These are phyloP conservation scores for Pinna nobilis DNA, from an alignment of 1,140 invertebrate genomes.

Conservation along the genomic window DNA sequence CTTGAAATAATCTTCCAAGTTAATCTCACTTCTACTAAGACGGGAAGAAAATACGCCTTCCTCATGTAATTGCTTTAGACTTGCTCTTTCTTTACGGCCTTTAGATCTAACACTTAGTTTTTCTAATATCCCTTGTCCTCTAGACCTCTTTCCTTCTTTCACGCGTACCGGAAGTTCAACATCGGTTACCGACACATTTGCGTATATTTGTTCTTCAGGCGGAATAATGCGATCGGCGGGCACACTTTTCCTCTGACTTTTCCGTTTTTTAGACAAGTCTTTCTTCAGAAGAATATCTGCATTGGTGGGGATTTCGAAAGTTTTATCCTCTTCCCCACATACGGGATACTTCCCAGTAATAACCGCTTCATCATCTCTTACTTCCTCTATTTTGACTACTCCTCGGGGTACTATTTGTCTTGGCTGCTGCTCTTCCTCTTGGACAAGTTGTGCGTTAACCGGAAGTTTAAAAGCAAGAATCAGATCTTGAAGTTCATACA, in stretches of 20 bases:
- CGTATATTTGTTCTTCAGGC: conserved; percentile 24
- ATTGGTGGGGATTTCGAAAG: conserved; percentile 58
- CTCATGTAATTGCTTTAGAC: conserved; percentile 61
- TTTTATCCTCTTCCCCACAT: conserved; percentile 27
- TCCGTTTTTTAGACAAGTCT: conserved; percentile 52
- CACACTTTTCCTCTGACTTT: conserved; percentile 24
- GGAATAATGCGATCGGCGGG: background rate
- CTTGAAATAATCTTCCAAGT: conserved; percentile 60
- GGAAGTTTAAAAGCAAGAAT: conserved; percentile 66
- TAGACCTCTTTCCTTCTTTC: conserved; percentile 63
- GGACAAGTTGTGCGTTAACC: conserved; percentile 63
- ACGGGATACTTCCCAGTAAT: conserved; percentile 49
- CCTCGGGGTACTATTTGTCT: conserved; percentile 48
- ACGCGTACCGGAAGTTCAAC: conserved; percentile 59
- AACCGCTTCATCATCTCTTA: conserved; percentile 56
- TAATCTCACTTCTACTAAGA: conserved; percentile 59
- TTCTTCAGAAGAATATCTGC: conserved; percentile 53
- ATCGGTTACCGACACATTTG: conserved; percentile 16
- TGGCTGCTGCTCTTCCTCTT: conserved; percentile 45
- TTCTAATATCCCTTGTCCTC: conserved; percentile 60
- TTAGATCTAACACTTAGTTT: conserved; percentile 63
- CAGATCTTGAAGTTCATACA: conserved; percentile 68
- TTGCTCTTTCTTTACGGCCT: conserved; percentile 63
- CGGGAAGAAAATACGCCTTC: conserved; percentile 67
- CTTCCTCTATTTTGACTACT: conserved; percentile 54